Percentiles rank a stretch among this genome's conserved stretches.
These are phyloP conservation scores for Eilema caniola DNA, from an alignment of 2,888 invertebrate species.

Conservation along the genomic window DNA sequence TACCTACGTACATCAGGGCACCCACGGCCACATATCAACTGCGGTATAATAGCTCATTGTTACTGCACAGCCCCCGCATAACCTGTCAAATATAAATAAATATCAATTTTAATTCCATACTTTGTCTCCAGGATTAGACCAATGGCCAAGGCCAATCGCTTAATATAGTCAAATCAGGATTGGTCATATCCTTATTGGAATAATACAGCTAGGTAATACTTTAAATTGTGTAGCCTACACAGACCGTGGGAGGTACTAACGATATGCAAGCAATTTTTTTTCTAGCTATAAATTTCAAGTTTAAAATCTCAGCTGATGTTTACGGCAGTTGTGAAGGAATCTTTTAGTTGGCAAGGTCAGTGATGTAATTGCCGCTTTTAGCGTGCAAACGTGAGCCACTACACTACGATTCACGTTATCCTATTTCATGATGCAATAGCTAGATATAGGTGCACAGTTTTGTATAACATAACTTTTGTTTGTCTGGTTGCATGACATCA, in stretches of 20 bases:
- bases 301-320: conserved; percentile 74
- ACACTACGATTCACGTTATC: conserved; percentile 59
- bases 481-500: conserved; percentile 79
- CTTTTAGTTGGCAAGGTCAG: conserved; percentile 75
- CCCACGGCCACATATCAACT: conserved; percentile 66
- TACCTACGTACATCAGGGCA: conserved; percentile 54
- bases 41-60: conserved; percentile 76
- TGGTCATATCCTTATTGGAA: conserved; percentile 62
- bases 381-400: conserved; percentile 71
- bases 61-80: conserved; percentile 63
- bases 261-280: conserved; percentile 29
- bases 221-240: conserved; percentile 35
- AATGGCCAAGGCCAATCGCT: conserved; percentile 53
- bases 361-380: conserved; percentile 85
- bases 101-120: conserved; percentile 54
- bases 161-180: conserved; percentile 51
- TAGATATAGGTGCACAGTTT: conserved; percentile 3
- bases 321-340: conserved; percentile 68
- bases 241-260: conserved; percentile 38
- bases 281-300: conserved; percentile 26
- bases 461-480: conserved; percentile 49
- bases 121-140: conserved; percentile 59
- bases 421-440: conserved; percentile 32
- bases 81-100: conserved; percentile 55
- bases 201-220: conserved; percentile 40